Conservation (phyloP, 2,888 invertebrate genomes). For the Polietes domitor region DNA sequence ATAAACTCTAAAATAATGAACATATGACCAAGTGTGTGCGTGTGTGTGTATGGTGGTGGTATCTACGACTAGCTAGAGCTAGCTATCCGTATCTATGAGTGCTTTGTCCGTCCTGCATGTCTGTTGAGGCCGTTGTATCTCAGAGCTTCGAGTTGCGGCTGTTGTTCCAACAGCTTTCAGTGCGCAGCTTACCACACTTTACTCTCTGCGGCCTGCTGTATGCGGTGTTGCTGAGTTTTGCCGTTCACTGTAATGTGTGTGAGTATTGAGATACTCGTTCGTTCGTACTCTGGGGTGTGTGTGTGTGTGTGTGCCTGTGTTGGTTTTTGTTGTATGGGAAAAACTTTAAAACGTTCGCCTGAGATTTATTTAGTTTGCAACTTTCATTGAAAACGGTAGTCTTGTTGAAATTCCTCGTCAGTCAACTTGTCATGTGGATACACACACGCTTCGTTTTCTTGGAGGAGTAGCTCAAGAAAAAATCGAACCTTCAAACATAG, state of each 20-base stretch:
- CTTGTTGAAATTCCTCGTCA: slow-evolving; percentile 64
- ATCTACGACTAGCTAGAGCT: no score
- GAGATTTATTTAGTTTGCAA: slow-evolving; percentile 79
- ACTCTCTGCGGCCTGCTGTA: not conserved
- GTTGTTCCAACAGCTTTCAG: slow-evolving; percentile 39
- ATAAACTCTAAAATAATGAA: not conserved
- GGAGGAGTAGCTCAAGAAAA: slow-evolving; percentile 11
- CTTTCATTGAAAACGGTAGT: slow-evolving; percentile 79
- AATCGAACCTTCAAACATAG: not conserved
- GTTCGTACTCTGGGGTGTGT: not conserved
- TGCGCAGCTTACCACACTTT: slow-evolving; percentile 65
- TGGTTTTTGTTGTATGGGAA: slow-evolving; percentile 37
- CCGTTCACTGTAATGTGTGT: not conserved
- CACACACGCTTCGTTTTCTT: slow-evolving; percentile 37
- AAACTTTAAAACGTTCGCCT: slow-evolving; percentile 67
- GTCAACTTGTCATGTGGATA: slow-evolving; percentile 33
- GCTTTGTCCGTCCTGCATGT: slow-evolving; percentile 2
- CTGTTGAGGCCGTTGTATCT: not conserved
- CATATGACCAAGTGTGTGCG: not conserved
- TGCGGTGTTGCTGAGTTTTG: not conserved
- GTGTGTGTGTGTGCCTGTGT: not conserved
- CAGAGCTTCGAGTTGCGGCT: slow-evolving; percentile 27
- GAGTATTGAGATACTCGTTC: slow-evolving; percentile 20
- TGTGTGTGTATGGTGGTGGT: not conserved
- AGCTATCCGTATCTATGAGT: not conserved